A percentile compares a stretch with the other conserved stretches of the same genome.
Evolutionary conservation across 2,888 invertebrate species (phyloP).

Genomic region (Caenorhabditis drosophilae): DNA sequence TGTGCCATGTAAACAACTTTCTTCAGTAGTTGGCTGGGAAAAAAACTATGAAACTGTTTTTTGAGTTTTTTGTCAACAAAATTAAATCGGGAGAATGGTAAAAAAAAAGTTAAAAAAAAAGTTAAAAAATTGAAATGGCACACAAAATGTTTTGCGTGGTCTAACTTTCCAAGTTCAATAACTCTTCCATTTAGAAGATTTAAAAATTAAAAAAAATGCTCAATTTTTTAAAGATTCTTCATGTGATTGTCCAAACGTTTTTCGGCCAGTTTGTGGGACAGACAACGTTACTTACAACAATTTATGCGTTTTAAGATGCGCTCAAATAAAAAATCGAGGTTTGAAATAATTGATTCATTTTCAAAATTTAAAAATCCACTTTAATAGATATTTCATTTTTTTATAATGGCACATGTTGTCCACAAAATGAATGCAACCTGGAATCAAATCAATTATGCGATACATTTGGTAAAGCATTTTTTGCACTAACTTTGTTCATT

Average conservation of each 20-base stretch:
- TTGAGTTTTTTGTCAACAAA: too few species aligned
- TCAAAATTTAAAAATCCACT: neutral
- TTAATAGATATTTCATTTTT: constrained; percentile 51
- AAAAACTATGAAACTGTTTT: too few species aligned
- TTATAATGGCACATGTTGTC: constrained; percentile 63
- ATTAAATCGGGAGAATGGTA: too few species aligned
- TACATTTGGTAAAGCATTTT: constrained; percentile 45
- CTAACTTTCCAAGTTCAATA: neutral
- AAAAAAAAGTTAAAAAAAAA: neutral
- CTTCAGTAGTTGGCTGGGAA: too few species aligned
- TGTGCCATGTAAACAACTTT: too few species aligned
- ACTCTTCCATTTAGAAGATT: neutral
- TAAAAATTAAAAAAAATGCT: neutral
- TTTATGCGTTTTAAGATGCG: constrained; percentile 55
- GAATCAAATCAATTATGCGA: constrained; percentile 56
- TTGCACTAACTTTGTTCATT: neutral
- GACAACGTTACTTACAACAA: constrained; percentile 60
- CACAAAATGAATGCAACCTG: constrained; percentile 45
- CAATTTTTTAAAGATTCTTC: neutral
- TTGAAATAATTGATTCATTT: constrained; percentile 1
- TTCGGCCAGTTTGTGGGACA: constrained; percentile 59
- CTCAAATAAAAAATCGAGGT: constrained; percentile 27
- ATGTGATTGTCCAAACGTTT: constrained; percentile 54
- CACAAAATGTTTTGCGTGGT: too few species aligned
- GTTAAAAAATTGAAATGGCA: neutral